Evolutionary conservation across 2,113 vertebrate species (phyloP), one percentile per base, ranked within the genome.

Genomic region (Chaetodon trifascialis): DNA sequence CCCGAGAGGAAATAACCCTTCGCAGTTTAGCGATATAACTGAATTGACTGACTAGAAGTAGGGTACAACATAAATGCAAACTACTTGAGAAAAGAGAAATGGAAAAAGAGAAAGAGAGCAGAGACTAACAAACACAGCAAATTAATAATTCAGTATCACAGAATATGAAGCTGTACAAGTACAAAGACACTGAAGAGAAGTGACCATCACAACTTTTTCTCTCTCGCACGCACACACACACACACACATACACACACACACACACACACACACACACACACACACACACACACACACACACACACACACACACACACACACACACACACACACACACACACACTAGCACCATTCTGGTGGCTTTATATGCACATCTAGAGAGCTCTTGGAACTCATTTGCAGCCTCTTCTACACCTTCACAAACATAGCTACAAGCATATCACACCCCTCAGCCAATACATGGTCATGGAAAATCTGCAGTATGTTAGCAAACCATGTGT

Each of bases 11-110:
- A 25, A 14, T 23, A 49, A 62, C 15, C 23, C 60, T 19, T 65
- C 70, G 40, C 15, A 58, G 23, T 14, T 69, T 70, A 84, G 80
- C 4, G 78, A 86, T 80, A 63, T 30, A 58, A 49, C 16, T 71
- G 34, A 89, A 76, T 10, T 68, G 56, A 80, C 49, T 82, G 71
- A 72, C 21, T 73, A 54, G 40, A 86, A 86, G 75, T 56, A 73
- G 44, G 25, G 21, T n/a, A 67, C 46, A 73, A 64, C 69, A 64
- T 73, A 73, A 82, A 80, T 30, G 71, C 56, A 68, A 56, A 51
- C 51, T 51, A 62, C 9, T 38, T 16, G 44, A 89, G 56, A 56
- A 80, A 73, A 76, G 25, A 63, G 21, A 52, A 3, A 55, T 4
- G 8, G 60, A 66, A n/a, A 21, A 14, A 11, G 11, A 15, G 10